phyloP scores from a whole-genome alignment of 1,140 invertebrate species.

The Diachasmimorpha longicaudata region DNA sequence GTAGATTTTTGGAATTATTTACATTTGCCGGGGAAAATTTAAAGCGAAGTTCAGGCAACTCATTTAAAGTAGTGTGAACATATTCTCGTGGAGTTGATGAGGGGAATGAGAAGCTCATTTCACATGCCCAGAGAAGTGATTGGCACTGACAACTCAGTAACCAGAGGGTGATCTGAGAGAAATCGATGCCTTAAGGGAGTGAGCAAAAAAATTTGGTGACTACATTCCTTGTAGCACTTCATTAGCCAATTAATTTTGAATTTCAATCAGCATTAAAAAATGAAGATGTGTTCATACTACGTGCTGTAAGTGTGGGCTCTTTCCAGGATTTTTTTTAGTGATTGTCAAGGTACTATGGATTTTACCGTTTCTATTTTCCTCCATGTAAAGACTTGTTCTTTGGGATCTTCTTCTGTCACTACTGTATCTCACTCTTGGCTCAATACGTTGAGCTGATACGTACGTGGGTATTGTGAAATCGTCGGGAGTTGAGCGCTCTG shows the following conservation, averaged over 20 bases:
- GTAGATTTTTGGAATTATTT: not conserved
- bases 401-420: conserved; percentile 49
- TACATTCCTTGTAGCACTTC: no score
- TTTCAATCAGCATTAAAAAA: no score
- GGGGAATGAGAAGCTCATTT: not conserved
- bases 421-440: conserved; percentile 53
- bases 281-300: not conserved
- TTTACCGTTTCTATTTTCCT: conserved; percentile 56
- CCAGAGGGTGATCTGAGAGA: no score
- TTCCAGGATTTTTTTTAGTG: not conserved
- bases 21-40: no score
- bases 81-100: not conserved
- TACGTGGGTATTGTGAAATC: conserved; percentile 60
- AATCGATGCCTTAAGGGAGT: no score
- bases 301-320: not conserved
- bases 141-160: no score
- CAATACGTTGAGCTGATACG: conserved; percentile 51
- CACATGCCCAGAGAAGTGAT: no score
- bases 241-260: no score
- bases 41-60: not conserved
- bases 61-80: not conserved
- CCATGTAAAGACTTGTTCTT: conserved; percentile 53
- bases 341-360: not conserved
- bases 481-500: conserved; percentile 41
- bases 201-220: no score